These are phyloP conservation scores for Hypocryptadius cinnamomeus DNA, from an alignment of 2,113 vertebrate species.

Conservation along the genomic window DNA sequence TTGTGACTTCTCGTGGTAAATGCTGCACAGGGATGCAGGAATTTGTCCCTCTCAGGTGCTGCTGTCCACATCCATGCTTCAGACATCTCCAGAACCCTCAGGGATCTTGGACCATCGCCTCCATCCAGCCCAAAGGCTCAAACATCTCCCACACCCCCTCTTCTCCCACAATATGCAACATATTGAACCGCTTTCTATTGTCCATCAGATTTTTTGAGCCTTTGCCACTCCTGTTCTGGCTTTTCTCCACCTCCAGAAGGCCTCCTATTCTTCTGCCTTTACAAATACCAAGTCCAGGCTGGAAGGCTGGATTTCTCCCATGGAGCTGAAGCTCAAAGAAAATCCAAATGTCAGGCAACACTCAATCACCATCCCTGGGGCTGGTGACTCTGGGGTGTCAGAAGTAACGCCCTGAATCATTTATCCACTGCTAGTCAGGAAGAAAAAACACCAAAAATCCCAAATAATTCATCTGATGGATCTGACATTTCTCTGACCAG, in stretches of 20 bases:
- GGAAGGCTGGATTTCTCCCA: background rate
- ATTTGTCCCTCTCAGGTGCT: background rate
- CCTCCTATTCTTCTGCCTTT: background rate
- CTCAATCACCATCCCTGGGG: background rate
- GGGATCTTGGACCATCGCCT: background rate
- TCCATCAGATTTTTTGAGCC: background rate
- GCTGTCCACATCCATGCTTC: background rate
- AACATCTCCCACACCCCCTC: background rate
- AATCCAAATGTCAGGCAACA: background rate
- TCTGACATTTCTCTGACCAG: background rate
- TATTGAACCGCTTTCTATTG: background rate
- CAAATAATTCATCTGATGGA: background rate
- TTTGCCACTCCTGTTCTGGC: background rate
- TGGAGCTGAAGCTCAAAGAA: background rate
- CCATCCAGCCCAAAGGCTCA: background rate
- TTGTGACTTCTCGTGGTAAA: background rate
- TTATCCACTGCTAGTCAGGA: background rate
- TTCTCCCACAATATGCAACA: background rate
- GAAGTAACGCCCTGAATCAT: background rate
- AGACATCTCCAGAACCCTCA: background rate
- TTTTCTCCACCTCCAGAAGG: slow-evolving; percentile 1
- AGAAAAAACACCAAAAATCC: background rate
- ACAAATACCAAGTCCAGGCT: background rate
- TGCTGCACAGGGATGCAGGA: background rate
- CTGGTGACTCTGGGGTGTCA: background rate